A percentile compares a stretch with the other conserved stretches of the same genome.
Conservation (phyloP, 2,113 vertebrate genomes). For the Eudyptes chrysolophus region DNA sequence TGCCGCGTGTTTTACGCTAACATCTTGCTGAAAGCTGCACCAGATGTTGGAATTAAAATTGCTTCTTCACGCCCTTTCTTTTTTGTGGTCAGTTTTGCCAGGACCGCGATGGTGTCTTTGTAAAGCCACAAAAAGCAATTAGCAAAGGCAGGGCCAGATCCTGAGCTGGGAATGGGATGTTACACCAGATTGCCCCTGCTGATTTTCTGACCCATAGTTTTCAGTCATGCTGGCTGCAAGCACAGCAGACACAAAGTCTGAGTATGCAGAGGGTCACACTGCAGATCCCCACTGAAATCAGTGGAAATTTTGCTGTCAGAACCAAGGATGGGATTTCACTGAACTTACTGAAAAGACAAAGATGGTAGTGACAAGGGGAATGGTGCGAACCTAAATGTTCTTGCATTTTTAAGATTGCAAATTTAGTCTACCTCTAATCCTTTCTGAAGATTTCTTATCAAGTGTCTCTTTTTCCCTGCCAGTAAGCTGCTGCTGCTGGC, state of each 20-base stretch:
- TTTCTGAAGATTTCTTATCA: background rate
- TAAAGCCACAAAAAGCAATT: background rate
- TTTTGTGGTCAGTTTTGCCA: background rate
- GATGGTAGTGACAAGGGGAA: background rate
- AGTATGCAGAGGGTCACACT: background rate
- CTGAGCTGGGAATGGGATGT: background rate
- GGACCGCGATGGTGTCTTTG: background rate
- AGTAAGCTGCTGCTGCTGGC: background rate
- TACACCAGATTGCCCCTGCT: background rate
- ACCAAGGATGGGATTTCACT: background rate
- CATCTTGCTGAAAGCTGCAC: background rate
- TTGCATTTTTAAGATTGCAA: background rate
- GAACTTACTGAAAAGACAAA: background rate
- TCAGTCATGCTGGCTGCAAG: background rate
- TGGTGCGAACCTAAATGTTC: background rate
- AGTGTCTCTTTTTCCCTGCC: background rate
- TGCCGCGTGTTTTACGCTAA: fast-evolving
- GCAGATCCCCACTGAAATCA: background rate
- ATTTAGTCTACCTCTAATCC: background rate
- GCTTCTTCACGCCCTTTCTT: background rate
- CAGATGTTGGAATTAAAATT: background rate
- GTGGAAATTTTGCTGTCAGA: background rate
- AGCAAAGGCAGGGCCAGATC: background rate
- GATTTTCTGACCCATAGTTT: background rate
- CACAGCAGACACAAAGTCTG: background rate